Percentiles rank a stretch among this genome's conserved stretches.
phyloP scores from a whole-genome alignment of 1,140 invertebrate genomes.

The Caenorhabditis elegans region WBcel235 BX284605.5:6436001-6436500 shows the following conservation, averaged over 20 bases:
- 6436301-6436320: not conserved
- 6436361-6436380: not conserved
- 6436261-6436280: no score
- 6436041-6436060: no score
- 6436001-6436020: no score
- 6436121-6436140: constrained; percentile 16
- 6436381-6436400: not conserved
- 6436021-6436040: no score
- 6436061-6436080: no score
- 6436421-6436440: not conserved
- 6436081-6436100: not conserved
- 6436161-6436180: constrained; percentile 32
- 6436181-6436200: constrained; percentile 28
- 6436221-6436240: not conserved
- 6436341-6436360: not conserved
- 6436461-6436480: not conserved
- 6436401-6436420: not conserved
- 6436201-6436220: constrained; percentile 30
- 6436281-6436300: no score
- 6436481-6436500: not conserved
- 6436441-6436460: no score
- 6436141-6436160: constrained; percentile 16
- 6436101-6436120: not conserved
- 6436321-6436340: not conserved
- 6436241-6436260: no score